A percentile compares a stretch with the other conserved stretches of the same genome.
Evolutionary conservation across 2,797 vertebrate genomes (phyloP).

Genomic region (Glyptemys insculpta): DNA sequence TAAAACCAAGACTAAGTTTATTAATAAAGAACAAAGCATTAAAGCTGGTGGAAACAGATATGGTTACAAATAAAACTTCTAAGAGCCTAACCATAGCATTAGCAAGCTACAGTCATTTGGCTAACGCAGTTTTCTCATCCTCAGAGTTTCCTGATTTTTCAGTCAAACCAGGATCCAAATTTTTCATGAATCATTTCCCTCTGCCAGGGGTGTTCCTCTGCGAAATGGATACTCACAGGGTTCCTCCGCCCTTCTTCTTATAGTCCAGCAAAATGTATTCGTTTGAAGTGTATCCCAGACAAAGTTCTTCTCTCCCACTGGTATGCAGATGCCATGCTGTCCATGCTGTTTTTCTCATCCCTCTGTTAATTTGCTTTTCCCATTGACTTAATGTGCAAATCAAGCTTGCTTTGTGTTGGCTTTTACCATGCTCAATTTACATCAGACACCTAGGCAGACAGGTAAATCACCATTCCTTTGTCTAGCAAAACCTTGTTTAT

Average conservation of each 20-base stretch:
- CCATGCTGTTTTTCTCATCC: background rate
- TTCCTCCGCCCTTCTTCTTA: too few species aligned
- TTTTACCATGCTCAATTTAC: too few species aligned
- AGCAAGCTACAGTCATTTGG: too few species aligned
- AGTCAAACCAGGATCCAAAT: background rate
- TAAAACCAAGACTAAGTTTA: background rate
- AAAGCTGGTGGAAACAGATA: background rate
- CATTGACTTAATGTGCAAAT: too few species aligned
- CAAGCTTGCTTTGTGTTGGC: too few species aligned
- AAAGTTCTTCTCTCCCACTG: background rate
- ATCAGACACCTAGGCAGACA: too few species aligned
- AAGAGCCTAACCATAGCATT: background rate
- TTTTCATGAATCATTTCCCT: background rate
- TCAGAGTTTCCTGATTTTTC: background rate
- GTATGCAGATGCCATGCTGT: background rate
- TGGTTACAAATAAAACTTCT: background rate
- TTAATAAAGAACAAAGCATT: background rate
- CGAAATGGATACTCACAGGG: background rate
- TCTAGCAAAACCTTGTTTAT: too few species aligned
- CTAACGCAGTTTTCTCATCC: background rate
- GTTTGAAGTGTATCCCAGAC: too few species aligned
- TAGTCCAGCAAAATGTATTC: background rate
- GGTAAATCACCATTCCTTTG: too few species aligned
- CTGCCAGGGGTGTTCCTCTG: background rate
- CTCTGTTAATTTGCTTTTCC: background rate